Base-by-base conservation (phyloP, 2,113 vertebrate species). In the Apteryx mantelli region DNA sequence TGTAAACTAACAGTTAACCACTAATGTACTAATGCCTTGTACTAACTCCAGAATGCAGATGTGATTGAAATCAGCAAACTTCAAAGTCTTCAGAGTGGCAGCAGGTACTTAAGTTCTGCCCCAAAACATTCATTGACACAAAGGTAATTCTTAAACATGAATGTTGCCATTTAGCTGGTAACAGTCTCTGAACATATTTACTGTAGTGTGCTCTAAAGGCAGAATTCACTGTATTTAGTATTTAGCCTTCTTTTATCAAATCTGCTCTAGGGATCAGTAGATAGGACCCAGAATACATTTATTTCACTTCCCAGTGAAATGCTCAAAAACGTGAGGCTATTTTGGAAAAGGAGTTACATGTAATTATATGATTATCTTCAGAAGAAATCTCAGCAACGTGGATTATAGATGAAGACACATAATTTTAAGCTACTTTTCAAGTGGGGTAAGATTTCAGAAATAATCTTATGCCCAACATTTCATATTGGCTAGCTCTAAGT, bases 241-340 rank as follows among this genome's bases (percentile, higher is more conserved):
- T 52, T 70, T 60, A 66, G 34, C 15, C 2, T 86, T 76, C 36
- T 50, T 60, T 71, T 60, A 60, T 46, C 65, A 60, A 65, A 86
- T 26, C 24, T 1, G 0, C 4, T 65, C 13, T 71, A 18, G 1
- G 2, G 6, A 53, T 61, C 7, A 34, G 40, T 36, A 61, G 18
- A 8, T n/a, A 76, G 22, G 7, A 13, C 76, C 16, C 50, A 36
- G 42, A 60, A 77, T 7, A 19, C 25, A n/a, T 44, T 60, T 69
- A 8, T 85, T 69, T 74, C n/a, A 52, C 15, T 89, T 71, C 28
- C 5, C 13, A 61, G 16, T 40, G 58, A 77, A 77, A 65, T 30
- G 6, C 8, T 64, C 36, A 81, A 70, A 76, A 70, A 82, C 46
- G 10, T 46, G 22, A 65, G 19, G 36, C 15, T 71, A 65, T 65